These are phyloP conservation scores for Ptychodera flava DNA, from an alignment of 35 echinoderm and acorn worm genomes.

Conservation along the genomic window DNA sequence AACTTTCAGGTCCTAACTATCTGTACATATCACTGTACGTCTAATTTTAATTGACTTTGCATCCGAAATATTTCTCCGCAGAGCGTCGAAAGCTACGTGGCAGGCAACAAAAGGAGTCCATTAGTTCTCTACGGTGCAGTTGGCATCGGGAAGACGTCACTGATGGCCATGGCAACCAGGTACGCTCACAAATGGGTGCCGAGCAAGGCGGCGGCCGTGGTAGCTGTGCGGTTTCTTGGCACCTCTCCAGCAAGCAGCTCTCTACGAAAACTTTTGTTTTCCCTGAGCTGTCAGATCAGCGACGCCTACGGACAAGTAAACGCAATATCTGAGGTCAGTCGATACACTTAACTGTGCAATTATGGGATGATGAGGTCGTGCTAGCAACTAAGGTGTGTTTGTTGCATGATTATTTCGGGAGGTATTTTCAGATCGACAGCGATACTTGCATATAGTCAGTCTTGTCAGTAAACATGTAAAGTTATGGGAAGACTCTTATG, in stretches of 20 bases:
- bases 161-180: conserved; percentile 67
- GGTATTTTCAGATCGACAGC: too few relatives aligned
- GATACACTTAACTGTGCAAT: too few relatives aligned
- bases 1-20: too few relatives aligned
- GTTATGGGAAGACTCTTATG: too few relatives aligned
- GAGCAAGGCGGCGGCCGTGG: conserved; percentile 26
- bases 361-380: too few relatives aligned
- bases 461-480: too few relatives aligned
- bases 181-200: conserved; percentile 54
- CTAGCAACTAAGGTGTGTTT: too few relatives aligned
- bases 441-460: too few relatives aligned
- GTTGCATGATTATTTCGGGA: too few relatives aligned
- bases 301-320: neutral
- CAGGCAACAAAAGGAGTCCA: conserved; percentile 17
- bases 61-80: conserved; percentile 14
- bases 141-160: conserved; percentile 69
- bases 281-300: neutral
- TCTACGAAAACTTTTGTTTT: neutral
- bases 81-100: conserved; percentile 49
- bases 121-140: conserved; percentile 48
- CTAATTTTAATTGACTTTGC: too few relatives aligned
- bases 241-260: conserved; percentile 24
- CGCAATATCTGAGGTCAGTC: too few relatives aligned
- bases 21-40: too few relatives aligned
- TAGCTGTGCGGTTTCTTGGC: conserved; percentile 65